Base-by-base conservation (phyloP, 2,888 invertebrate species). In the Perdita meconis region DNA sequence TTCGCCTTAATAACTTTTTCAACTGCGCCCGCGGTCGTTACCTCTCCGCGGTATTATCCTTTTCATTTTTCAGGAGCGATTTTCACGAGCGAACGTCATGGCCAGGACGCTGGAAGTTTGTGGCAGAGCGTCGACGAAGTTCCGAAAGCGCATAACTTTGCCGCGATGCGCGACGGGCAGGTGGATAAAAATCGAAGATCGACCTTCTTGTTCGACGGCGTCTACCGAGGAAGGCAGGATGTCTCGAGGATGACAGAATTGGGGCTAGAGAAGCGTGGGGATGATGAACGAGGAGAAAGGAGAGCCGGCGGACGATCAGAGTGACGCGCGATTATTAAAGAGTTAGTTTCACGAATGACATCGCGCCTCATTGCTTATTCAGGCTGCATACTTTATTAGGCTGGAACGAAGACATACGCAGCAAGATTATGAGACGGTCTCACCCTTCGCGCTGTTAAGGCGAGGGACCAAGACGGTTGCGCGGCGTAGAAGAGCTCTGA, bases 301-400 rank as follows among this genome's bases (percentile, higher is more conserved):
- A 59, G 57, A 59, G 57, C 10, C 38, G 42, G 36, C 57, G 66
- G 70, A 60, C 68, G 76, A 87, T 85, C 79, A 70, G 75, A 81
- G 81, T 78, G 82, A 83, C 74, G 82, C 77, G 81, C 81, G 83
- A 85, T 87, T 87, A 87, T 87, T 83, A 85, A 87, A 85, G 81
- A 84, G 83, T 83, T 81, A 81, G 80, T 84, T 82, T 81, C 79
- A 80, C 68, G 80, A 78, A 83, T 84, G 85, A 86, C 86, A 86
- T 64, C 79, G 79, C 55, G 71, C 73, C 86, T 87, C 86, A 86
- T 90, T 89, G 87, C 78, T 87, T 90, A 90, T 90, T 90, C 90
- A 88, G 85, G 78, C 78, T 86, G 87, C 87, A 90, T 89, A 88
- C 86, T 90, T 89, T 88, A 90, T 89, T 89, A 87, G 87, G 81